A percentile compares a stretch with the other conserved stretches of the same genome.
Conservation (phyloP, 2,797 vertebrate genomes). For the Ceryle rudis region DNA sequence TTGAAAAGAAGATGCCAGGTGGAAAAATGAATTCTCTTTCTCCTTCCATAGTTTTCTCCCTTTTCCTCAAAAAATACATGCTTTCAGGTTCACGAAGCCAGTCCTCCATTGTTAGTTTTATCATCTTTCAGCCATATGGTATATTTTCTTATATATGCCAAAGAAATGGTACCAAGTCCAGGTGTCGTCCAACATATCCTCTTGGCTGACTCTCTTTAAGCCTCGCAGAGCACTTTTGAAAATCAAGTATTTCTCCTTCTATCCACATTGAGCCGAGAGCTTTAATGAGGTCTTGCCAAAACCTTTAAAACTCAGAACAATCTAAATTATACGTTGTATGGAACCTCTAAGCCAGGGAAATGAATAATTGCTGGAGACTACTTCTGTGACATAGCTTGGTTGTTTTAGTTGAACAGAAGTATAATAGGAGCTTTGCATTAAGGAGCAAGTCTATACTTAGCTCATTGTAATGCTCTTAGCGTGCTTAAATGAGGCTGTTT, state of each 20-base stretch:
- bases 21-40: conserved; percentile 32
- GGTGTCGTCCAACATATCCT: background rate
- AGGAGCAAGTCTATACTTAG: conserved; percentile 18
- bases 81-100: background rate
- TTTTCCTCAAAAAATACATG: background rate
- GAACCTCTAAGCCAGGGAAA: conserved; percentile 18
- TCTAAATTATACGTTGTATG: conserved; percentile 16
- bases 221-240: background rate
- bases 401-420: conserved; percentile 34
- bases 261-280: background rate
- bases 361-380: conserved; percentile 51
- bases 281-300: conserved; percentile 56
- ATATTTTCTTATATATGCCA: background rate
- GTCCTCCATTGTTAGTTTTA: conserved; percentile 61
- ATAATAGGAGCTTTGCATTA: conserved; percentile 21
- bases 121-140: conserved; percentile 45
- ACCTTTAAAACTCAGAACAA: background rate
- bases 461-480: conserved; percentile 44
- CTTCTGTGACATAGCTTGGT: conserved; percentile 17
- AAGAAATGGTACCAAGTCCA: background rate
- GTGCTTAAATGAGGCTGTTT: background rate
- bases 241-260: background rate
- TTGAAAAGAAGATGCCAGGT: conserved; percentile 35
- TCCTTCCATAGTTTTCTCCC: background rate
- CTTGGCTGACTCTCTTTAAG: conserved; percentile 9